Evolutionary conservation across 2,113 vertebrate species (phyloP).

Genomic region (Cynopterus brachyotis): DNA sequence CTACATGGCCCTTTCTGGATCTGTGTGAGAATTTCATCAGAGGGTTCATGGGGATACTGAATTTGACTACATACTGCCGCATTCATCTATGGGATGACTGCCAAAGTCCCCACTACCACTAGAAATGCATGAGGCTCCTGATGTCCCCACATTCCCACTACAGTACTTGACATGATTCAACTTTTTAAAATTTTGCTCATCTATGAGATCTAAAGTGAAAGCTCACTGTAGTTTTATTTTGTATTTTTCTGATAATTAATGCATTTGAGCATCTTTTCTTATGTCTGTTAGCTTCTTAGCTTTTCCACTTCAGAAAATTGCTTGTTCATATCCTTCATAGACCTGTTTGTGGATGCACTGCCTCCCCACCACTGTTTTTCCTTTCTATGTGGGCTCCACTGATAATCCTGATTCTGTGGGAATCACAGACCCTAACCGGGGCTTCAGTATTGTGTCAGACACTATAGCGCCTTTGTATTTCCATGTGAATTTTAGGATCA

Average conservation of each 20-base stretch:
- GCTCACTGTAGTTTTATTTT: neutral
- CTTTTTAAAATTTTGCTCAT: neutral
- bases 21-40: constrained; percentile 11
- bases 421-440: neutral
- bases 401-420: neutral
- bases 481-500: neutral
- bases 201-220: constrained; percentile 13
- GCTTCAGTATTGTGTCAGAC: neutral
- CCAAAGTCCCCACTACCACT: neutral
- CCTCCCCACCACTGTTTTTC: neutral
- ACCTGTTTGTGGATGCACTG: neutral
- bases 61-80: neutral
- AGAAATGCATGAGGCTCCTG: neutral
- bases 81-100: neutral
- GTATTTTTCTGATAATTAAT: neutral
- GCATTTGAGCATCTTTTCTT: neutral
- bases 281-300: neutral
- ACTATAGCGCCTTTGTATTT: neutral
- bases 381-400: neutral
- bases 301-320: neutral
- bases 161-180: neutral
- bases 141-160: neutral
- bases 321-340: neutral
- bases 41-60: neutral
- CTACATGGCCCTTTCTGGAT: neutral